Percentiles rank a stretch among this genome's conserved stretches.
phyloP scores from a whole-genome alignment of 2,113 vertebrate genomes.

The Phyllostomus discolor region DNA sequence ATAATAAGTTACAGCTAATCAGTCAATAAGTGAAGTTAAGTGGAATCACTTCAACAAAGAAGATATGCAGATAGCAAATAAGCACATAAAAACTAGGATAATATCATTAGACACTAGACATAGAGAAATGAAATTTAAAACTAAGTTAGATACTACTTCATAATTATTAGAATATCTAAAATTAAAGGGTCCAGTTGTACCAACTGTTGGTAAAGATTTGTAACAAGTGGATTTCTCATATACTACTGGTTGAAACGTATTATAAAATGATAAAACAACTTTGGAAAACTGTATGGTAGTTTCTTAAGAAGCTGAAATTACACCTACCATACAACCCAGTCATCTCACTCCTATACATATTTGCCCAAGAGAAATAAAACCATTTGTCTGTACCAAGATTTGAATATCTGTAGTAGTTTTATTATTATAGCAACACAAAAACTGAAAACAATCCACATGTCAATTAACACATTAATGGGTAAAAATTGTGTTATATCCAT shows the following conservation, averaged over 20 bases:
- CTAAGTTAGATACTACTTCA: background rate
- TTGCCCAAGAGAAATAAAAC: background rate
- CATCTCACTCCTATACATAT: background rate
- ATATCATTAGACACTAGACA: background rate
- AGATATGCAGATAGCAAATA: background rate
- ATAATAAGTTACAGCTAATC: background rate
- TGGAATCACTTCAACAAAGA: background rate
- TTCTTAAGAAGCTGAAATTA: background rate
- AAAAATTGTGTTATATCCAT: background rate
- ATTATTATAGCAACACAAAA: background rate
- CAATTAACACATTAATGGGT: background rate
- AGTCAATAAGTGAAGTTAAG: background rate
- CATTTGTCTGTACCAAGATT: background rate
- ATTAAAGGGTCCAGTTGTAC: background rate
- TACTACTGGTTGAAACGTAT: background rate
- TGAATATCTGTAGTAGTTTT: background rate
- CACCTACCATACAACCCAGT: background rate
- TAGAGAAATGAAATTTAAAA: background rate
- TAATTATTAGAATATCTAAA: background rate
- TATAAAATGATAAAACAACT: background rate
- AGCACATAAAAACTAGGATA: background rate
- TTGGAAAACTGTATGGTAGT: background rate
- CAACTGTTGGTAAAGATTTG: background rate
- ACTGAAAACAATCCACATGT: background rate
- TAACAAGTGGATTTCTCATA: background rate